Conservation (phyloP, 2,888 invertebrate genomes). For the Trichopoda pennipes region DNA sequence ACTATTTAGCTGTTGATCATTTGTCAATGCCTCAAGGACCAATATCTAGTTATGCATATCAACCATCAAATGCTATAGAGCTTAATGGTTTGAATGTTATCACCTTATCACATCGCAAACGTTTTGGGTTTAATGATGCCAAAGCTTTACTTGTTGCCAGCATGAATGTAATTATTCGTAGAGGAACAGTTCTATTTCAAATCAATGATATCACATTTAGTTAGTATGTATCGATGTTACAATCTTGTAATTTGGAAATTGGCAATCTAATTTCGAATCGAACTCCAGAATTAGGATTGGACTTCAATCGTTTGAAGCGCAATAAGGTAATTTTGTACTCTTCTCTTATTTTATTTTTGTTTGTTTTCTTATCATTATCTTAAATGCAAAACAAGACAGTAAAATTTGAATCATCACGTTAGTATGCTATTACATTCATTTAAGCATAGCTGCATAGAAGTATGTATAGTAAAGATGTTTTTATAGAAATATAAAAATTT, state of each 20-base stretch:
- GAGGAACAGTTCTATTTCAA: conserved; percentile 75
- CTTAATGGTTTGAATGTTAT: conserved; percentile 75
- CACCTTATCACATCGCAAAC: conserved; percentile 42
- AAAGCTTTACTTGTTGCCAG: conserved; percentile 71
- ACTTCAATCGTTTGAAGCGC: conserved; percentile 74
- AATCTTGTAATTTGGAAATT: conserved; percentile 76
- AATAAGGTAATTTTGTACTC: conserved; percentile 66
- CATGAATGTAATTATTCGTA: conserved; percentile 72
- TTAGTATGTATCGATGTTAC: conserved; percentile 75
- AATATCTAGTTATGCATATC: conserved; percentile 73
- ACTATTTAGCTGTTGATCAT: conserved; percentile 74
- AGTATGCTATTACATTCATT: too few relatives aligned
- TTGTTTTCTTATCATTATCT: not conserved
- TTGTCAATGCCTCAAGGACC: conserved; percentile 70
- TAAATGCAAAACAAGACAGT: not conserved
- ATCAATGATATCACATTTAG: conserved; percentile 77
- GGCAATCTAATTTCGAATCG: conserved; percentile 76
- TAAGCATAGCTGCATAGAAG: too few relatives aligned
- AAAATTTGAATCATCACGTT: too few relatives aligned
- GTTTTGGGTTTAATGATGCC: conserved; percentile 70
- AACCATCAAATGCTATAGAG: conserved; percentile 71
- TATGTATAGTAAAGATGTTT: too few relatives aligned
- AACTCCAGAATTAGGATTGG: conserved; percentile 72
- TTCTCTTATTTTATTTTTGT: not conserved
- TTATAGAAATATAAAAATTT: too few relatives aligned